Base-by-base conservation (phyloP, 1,140 invertebrate species). In the Teleogryllus occipitalis region DNA sequence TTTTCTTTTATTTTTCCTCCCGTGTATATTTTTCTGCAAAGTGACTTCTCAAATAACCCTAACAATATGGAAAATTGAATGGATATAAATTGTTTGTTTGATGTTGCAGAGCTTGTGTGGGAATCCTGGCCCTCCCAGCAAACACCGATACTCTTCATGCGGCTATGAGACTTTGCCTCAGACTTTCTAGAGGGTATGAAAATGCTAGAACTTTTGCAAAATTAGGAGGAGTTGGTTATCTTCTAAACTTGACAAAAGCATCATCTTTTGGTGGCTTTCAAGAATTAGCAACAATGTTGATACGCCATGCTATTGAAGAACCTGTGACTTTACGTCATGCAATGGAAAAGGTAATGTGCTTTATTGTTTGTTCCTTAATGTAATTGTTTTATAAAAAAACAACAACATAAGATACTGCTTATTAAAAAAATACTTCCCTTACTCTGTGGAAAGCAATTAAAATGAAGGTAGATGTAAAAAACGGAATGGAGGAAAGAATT, bases 261-360 rank as follows among this genome's bases (percentile, higher is more conserved):
- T 92, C 91, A 72, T 89, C 89, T 21, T 96, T 96, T 83, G 90
- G 90, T 80, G 95, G 95, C 7, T 95, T 94, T 83, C 89, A 92
- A 7, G 94, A 91, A 73, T 86, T 97, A 54, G 92, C 93, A 3
- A 95, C 95, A 0, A 88, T 97, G 7, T 86, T 97, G 7, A 92
- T 97, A 81, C 88, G 96, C 73, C 95, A 97, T 81, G 90, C 95
- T 6, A 86, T 97, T 7, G 96, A 97, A 85, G 95, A 96, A 72
- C 91, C 92, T 0, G 85, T 87, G 0, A 92, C 93, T 22, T 87
- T 97, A 39, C 88, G 90, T 81, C 89, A 93, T 81, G 92, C 95
- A 7, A 96, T 97, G 90, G 95, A 96, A 85, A 95, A 95, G 85
- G 90, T 91, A 76, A 83, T 15, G 18, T 65, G 2, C 27, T 39